These are phyloP conservation scores for Leptarthrus brevirostris DNA, from an alignment of 2,888 invertebrate species.

Conservation along the genomic window DNA sequence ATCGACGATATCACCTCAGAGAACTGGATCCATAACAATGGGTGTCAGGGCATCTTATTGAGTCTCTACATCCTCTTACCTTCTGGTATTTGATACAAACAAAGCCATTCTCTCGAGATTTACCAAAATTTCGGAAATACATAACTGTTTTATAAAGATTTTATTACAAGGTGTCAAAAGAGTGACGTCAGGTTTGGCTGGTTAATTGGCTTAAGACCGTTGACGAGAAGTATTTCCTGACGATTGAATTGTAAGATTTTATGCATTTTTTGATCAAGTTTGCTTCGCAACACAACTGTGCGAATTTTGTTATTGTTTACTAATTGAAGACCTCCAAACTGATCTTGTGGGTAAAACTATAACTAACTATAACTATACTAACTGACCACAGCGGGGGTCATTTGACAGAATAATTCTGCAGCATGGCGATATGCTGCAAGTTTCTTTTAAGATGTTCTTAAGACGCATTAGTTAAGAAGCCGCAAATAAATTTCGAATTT, in stretches of 20 bases:
- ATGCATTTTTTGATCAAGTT: not conserved
- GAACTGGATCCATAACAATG: not conserved
- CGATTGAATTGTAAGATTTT: not conserved
- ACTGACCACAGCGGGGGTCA: not conserved
- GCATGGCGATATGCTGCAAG: not conserved
- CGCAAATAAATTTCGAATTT: not conserved
- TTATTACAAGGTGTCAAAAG: too few relatives aligned
- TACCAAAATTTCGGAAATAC: too few relatives aligned
- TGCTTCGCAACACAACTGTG: not conserved
- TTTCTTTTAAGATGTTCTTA: not conserved
- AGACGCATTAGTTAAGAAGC: not conserved
- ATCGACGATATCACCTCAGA: not conserved
- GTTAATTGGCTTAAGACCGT: too few relatives aligned
- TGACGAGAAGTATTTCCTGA: not conserved
- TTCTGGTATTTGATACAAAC: too few relatives aligned
- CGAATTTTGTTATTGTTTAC: slow-evolving; percentile 32
- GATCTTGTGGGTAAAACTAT: not conserved
- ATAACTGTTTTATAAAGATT: too few relatives aligned
- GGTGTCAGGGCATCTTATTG: not conserved
- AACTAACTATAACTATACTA: too few relatives aligned
- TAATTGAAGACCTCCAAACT: slow-evolving; percentile 39
- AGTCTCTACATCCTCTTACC: too few relatives aligned
- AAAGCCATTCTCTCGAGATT: too few relatives aligned
- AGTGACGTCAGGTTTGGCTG: not conserved
- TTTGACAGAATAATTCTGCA: not conserved